Conservation (phyloP, 1,140 invertebrate genomes). For the Pseudomyrmex dendroicus region DNA sequence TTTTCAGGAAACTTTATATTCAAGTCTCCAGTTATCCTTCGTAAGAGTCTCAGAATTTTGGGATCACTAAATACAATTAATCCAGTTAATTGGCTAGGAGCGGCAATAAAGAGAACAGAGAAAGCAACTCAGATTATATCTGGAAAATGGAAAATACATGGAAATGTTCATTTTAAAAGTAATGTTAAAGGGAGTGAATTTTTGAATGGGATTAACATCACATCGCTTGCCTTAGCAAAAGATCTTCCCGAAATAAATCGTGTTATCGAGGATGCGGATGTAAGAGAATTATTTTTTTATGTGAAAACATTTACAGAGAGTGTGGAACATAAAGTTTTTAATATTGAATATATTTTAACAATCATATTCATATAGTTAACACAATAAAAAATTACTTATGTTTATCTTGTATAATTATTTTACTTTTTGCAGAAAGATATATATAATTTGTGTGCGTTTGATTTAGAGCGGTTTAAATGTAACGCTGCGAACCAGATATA, state of each 20-base stretch:
- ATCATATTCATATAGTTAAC: not conserved
- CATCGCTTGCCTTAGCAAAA: constrained; percentile 67
- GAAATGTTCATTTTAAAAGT: constrained; percentile 77
- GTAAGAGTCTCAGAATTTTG: constrained; percentile 69
- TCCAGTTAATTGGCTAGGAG: constrained; percentile 75
- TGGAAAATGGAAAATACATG: constrained; percentile 77
- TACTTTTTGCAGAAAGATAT: constrained; percentile 63
- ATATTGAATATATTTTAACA: constrained; percentile 14
- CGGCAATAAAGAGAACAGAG: constrained; percentile 67
- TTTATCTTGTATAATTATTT: not conserved
- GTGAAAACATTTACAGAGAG: not conserved
- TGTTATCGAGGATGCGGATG: constrained; percentile 68
- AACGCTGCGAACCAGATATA: constrained; percentile 79
- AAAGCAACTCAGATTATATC: constrained; percentile 72
- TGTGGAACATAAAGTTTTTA: not conserved
- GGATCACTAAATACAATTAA: constrained; percentile 76
- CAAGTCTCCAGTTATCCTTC: constrained; percentile 73
- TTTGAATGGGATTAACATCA: constrained; percentile 77
- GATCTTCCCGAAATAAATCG: constrained; percentile 65
- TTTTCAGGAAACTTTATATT: constrained; percentile 78
- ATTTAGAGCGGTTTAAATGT: constrained; percentile 72
- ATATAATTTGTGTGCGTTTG: constrained; percentile 72
- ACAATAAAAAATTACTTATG: not conserved
- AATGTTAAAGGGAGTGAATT: constrained; percentile 72
- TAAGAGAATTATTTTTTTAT: constrained; percentile 60